Base-by-base conservation (phyloP, 2,888 invertebrate species). In the Andrena bucephala region DNA sequence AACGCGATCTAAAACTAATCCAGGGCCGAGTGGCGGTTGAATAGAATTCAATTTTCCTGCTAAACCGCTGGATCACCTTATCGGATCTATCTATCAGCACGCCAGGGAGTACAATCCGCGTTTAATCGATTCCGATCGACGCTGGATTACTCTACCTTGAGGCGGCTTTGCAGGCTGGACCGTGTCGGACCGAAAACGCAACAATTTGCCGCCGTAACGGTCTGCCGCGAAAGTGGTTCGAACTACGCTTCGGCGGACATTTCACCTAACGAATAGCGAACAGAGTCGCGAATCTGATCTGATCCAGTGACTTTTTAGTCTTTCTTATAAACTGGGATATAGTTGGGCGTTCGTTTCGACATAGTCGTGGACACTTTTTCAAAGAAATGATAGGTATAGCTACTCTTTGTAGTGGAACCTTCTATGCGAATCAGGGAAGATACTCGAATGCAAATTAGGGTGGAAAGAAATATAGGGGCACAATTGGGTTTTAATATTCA, bases 21-120 rank as follows among this genome's bases (percentile, higher is more conserved):
- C 62, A 8, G 8, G 20, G 36, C 33, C 71, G 54, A 52, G 65
- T 52, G 52, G 24, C 2, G n/a, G 10, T n/a, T 52, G 57, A 73
- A 74, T 71, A 36, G 77, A 63, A 82, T 82, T 84, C 71, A 59
- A 82, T 82, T 78, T 77, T 67, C 8, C 33, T 29, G 48, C 36
- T 57, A 63, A 72, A 73, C 67, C 71, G 33, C 65, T 16, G 48
- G 48, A 60, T 82, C 77, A 60, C 31, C 74, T 78, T 75, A 71
- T 76, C 65, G 42, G 36, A 54, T 60, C 54, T 50, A 29, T 54
- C 65, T 52, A 68, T 70, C 59, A 52, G 68, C 57, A 54, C 6
- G 66, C 59, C 63, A 65, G 13, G 16, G 42, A 2, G 48, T 13
- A 57, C 42, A 31, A 60, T 68, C 31, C 62, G 13, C 52, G 36